These are phyloP conservation scores for Dendroctonus ponderosae DNA, from an alignment of 1,140 invertebrate species.

Conservation along the genomic window DNA sequence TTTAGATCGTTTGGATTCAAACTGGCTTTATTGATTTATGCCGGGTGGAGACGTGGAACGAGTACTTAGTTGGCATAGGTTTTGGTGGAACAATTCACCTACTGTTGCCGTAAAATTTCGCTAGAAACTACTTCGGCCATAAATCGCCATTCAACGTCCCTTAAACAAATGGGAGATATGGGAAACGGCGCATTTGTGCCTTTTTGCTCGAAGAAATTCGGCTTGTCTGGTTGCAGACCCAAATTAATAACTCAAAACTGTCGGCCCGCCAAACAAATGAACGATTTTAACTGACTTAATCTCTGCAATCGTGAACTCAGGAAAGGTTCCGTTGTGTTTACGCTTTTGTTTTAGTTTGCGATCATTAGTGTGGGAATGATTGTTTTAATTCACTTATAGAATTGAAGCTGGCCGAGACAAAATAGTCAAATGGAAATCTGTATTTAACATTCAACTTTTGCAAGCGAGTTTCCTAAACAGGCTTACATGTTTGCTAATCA, in stretches of 20 bases:
- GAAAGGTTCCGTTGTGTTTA: slow-evolving; percentile 11
- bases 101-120: too few relatives aligned
- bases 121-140: too few relatives aligned
- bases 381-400: not conserved
- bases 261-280: slow-evolving; percentile 13
- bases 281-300: slow-evolving; percentile 13
- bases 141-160: too few relatives aligned
- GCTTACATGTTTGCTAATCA: slow-evolving; percentile 18
- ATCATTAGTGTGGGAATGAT: not conserved
- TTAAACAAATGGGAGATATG: too few relatives aligned
- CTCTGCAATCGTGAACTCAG: slow-evolving; percentile 9
- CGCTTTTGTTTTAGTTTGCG: slow-evolving; percentile 1
- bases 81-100: too few relatives aligned
- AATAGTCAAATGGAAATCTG: not conserved
- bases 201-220: slow-evolving; percentile 9
- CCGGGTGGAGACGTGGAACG: too few relatives aligned
- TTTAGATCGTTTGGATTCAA: too few relatives aligned
- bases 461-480: not conserved
- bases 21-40: too few relatives aligned
- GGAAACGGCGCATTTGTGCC: not conserved
- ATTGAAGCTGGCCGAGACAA: not conserved
- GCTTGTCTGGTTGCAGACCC: slow-evolving; percentile 2
- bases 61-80: too few relatives aligned
- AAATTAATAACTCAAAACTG: slow-evolving; percentile 19
- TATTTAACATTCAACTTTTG: too few relatives aligned